These are phyloP conservation scores for Chesias legatella DNA, from an alignment of 2,888 invertebrate species.

Conservation along the genomic window DNA sequence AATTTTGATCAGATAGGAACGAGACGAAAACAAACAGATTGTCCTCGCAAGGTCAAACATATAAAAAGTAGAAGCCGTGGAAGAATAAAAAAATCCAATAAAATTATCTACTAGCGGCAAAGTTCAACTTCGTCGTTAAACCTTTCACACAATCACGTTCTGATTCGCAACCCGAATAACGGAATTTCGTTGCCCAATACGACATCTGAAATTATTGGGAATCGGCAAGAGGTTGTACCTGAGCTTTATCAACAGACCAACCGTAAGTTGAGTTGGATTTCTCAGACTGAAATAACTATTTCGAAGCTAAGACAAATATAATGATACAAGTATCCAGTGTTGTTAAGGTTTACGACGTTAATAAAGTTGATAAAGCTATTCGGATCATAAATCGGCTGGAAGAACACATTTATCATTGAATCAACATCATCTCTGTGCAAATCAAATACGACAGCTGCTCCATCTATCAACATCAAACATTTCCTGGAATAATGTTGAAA, in stretches of 20 bases:
- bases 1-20: constrained; percentile 1
- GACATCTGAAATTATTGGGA: constrained; percentile 27
- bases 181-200: constrained; percentile 26
- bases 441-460: constrained; percentile 15
- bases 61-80: background rate
- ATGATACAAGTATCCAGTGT: constrained; percentile 16
- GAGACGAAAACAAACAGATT: constrained; percentile 6
- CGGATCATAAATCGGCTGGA: constrained; percentile 19
- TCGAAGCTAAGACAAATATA: constrained; percentile 15
- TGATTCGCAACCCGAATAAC: constrained; percentile 22
- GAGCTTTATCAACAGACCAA: constrained; percentile 24
- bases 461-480: constrained; percentile 16
- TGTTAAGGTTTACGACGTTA: constrained; percentile 18
- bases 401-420: constrained; percentile 16
- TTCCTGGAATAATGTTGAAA: constrained; percentile 11
- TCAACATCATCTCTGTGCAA: constrained; percentile 14
- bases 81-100: constrained; percentile 4
- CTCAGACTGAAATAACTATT: constrained; percentile 20
- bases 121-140: constrained; percentile 13
- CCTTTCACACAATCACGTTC: constrained; percentile 25
- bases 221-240: constrained; percentile 21
- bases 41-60: constrained; percentile 6
- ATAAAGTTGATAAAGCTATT: constrained; percentile 17
- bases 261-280: constrained; percentile 18
- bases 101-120: background rate